Base-by-base conservation (phyloP, 2,888 invertebrate species). In the Cephus nigrinus region DNA sequence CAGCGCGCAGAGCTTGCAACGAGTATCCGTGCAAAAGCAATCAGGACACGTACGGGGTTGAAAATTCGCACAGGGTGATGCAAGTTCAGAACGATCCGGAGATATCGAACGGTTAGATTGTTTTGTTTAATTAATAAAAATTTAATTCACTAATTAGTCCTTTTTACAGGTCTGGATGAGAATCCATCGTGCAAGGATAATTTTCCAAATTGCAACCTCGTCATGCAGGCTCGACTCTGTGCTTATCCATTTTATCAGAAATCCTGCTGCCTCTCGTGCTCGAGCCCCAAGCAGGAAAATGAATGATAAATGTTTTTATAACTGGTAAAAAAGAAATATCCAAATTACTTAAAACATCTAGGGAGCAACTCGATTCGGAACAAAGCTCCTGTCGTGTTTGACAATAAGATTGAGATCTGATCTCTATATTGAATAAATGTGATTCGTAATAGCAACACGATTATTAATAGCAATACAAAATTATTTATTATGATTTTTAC, bases 171-270 rank as follows among this genome's bases (percentile, higher is more conserved):
- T 89, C 78, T 88, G 36, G 83, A 85, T 9, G 84, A 83, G 36
- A 82, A 82, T 75, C 79, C 83, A n/a, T 93, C 92, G 77, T 96
- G 96, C 90, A 92, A 92, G 71, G 97, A 97, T 90, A 94, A 94
- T 88, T 93, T 96, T 88, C 92, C 93, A 79, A 96, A 96, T 91
- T 98, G 98, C 90, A 93, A 94, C 79, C 92, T 97, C 87, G 97
- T 97, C 11, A 95, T 96, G 5, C 97, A 97, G 90, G 97, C 97
- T 12, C 94, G 97, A 69, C 94, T 98, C 9, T 98, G 98, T 91
- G 95, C 95, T 88, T 97, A 97, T 90, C 94, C 95, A 76, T 97
- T 96, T 92, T 98, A 98, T 91, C 94, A 94, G 76, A 94, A 94
- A 81, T 95, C 95, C 86, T 98, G 98, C 91, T 98, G 98, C 92